Base-by-base conservation (phyloP, 2,113 vertebrate species). In the Albula goreensis region DNA sequence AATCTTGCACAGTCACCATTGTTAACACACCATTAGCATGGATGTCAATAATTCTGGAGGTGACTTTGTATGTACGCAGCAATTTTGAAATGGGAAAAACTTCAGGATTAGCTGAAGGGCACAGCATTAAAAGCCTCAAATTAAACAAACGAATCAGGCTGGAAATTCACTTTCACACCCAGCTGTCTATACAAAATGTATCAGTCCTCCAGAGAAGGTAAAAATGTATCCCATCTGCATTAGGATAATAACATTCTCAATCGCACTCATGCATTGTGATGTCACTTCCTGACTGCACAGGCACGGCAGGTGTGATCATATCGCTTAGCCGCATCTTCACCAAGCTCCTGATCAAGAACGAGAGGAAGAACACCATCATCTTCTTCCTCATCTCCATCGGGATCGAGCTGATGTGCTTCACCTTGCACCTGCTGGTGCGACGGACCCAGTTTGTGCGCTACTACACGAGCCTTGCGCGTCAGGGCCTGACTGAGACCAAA, bases 251-350 rank as follows among this genome's bases (percentile, higher is more conserved):
- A 3, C 4, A 19, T 66, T 66, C 22, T 66, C 60, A 66, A 25
- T 51, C 56, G 22, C 50, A 22, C 56, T 41, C 50, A 22, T 74
- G n/a, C 41, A 17, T 25, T 25, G 5, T 84, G 52, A 60, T 60
- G 52, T 79, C 63, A 13, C 41, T 60, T 52, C 19, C 79, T 82
- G 9, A 56, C 7, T 81, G 7, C n/a, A 17, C 91, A 99, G 98
- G 98, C 89, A 99, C 98, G 0, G 98, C 98, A 0, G 98, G 98
- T 0, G 98, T 99, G 85, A 98, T 99, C 92, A 97, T 98, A 91
- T 99, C 98, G 0, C 95, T 99, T 81, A 99, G 97, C 81, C 97
- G 98, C 53, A 99, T 99, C 94, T 98, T 99, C 94, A 99, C 98
- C 91, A 99, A 99, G 94, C 95, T 99, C 88, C 95, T 99, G 91